Evolutionary conservation across 2,797 vertebrate genomes (phyloP), one percentile per base, ranked within the genome.

Genomic region (Cynopterus sphinx): DNA sequence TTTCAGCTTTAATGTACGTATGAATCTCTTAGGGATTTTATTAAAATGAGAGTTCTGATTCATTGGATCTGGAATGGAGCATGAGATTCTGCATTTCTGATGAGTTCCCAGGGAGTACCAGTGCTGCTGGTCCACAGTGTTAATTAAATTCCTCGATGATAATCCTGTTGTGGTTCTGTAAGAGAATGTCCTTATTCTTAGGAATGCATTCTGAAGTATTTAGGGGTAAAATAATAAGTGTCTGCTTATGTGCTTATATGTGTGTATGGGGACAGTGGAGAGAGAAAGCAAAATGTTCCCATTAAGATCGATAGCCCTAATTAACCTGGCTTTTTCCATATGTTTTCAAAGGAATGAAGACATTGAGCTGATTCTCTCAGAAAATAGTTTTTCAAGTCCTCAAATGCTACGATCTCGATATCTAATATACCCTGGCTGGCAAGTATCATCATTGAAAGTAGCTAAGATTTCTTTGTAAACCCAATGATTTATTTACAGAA

Each of bases 361-460:
- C 94, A 98, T 99, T 97, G 99, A 99, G 46, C 98, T 99, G 97
- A 99, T 99, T 96, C 98, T 99, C 85, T 99, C 99, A 83, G 99
- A 99, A 95, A 99, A 98, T 98, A 99, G 99, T 98, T 99, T 99
- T 97, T 99, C 98, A 41, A 98, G 98, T 97, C 98, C 99, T 12
- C 99, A 98, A 98, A 99, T 99, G 99, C 98, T 99, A 96, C 99
- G 99, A 98, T 98, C 99, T 46, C 99, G 99, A 94, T 99, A 99
- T 71, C 98, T 99, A 97, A 99, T 99, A 97, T 99, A 99, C 97
- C 99, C 99, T 91, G 99, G 99, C 98, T 99, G 99, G 99, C 99
- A 98, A 99, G 99, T 98, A 98, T 98, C 96, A 96, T 90, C 96
- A 78, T 53, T 97, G 92, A 98, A 92, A 94, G 98, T 78, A 94